These are phyloP conservation scores for Cranoglanis bouderius DNA, from an alignment of 2,113 vertebrate genomes.

Conservation along the genomic window DNA sequence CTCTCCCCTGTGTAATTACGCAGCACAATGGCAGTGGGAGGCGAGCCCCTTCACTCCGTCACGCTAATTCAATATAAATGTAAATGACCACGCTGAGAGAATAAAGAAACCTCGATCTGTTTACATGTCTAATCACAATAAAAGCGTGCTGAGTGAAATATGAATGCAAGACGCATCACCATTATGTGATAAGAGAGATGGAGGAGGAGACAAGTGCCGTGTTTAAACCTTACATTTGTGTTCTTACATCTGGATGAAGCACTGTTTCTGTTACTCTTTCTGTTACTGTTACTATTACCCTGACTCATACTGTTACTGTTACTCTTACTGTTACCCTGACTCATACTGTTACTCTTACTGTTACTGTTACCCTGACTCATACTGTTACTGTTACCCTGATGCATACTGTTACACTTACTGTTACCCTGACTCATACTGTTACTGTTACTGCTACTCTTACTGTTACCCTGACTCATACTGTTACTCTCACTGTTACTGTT, in stretches of 20 bases:
- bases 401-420: neutral
- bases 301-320: neutral
- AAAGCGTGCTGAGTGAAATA: constrained; percentile 67
- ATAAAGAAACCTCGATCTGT: constrained; percentile 79
- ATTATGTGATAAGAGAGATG: constrained; percentile 53
- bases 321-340: neutral
- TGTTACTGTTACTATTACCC: neutral
- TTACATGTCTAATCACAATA: constrained; percentile 80
- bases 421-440: neutral
- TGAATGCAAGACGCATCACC: constrained; percentile 54
- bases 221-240: constrained; percentile 51
- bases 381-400: neutral
- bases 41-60: constrained; percentile 63
- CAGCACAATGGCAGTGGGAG: constrained; percentile 76
- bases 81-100: constrained; percentile 77
- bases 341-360: neutral
- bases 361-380: neutral
- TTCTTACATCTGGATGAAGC: neutral
- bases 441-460: neutral
- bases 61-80: constrained; percentile 83
- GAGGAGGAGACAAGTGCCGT: constrained; percentile 46
- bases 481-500: neutral
- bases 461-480: neutral
- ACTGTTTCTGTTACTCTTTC: neutral
- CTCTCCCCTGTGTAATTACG: constrained; percentile 74